Conservation (phyloP, 2,888 invertebrate genomes). For the Andrena hattorfiana region DNA sequence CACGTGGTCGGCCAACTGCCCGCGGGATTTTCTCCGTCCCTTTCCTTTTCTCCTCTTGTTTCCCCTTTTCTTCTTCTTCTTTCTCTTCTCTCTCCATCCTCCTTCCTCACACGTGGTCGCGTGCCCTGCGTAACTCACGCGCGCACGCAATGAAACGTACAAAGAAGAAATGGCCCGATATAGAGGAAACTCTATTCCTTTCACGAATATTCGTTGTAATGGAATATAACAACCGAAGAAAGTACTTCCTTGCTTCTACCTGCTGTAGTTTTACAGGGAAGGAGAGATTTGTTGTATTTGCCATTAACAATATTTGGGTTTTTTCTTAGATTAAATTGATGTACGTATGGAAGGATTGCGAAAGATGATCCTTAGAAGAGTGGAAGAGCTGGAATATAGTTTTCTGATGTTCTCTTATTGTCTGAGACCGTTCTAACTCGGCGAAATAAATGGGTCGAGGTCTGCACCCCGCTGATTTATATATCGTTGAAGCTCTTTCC, state of each 20-base stretch:
- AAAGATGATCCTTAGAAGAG: neutral
- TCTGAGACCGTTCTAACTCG: constrained; percentile 46
- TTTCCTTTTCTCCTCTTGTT: constrained; percentile 37
- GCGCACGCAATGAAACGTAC: constrained; percentile 38
- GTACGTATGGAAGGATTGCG: too few relatives aligned
- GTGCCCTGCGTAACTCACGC: constrained; percentile 35
- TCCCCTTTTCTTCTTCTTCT: constrained; percentile 9
- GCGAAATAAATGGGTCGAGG: constrained; percentile 61
- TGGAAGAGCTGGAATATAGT: neutral
- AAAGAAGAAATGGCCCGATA: neutral
- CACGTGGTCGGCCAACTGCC: constrained; percentile 77
- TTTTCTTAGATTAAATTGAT: too few relatives aligned
- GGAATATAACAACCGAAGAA: neutral
- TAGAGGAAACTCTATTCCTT: constrained; percentile 5
- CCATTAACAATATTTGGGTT: too few relatives aligned
- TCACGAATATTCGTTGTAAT: neutral
- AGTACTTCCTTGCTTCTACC: neutral
- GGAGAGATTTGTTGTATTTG: too few relatives aligned
- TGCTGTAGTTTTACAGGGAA: too few relatives aligned
- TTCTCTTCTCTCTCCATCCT: constrained; percentile 3
- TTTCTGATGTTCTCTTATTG: constrained; percentile 34
- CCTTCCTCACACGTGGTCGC: constrained; percentile 16
- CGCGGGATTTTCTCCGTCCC: constrained; percentile 58
- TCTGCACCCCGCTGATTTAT: constrained; percentile 55
- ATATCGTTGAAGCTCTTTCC: constrained; percentile 49